Evolutionary conservation across 2,113 vertebrate genomes (phyloP).

Genomic region (Coptodon bakossiorum): DNA sequence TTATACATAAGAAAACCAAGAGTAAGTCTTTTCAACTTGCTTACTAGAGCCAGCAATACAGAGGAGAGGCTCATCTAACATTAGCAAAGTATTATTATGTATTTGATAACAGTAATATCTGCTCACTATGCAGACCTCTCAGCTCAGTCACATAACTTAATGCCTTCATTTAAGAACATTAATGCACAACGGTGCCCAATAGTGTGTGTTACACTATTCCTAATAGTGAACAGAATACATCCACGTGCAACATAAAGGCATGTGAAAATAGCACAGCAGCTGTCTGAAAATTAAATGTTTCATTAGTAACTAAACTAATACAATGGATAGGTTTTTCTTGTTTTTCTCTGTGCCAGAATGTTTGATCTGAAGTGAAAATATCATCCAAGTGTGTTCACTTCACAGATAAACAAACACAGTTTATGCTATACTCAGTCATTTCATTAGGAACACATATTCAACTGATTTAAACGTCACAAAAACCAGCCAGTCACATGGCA

Average conservation of each 20-base stretch:
- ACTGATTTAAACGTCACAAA: neutral
- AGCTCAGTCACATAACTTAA: neutral
- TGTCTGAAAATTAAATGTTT: neutral
- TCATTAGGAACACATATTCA: neutral
- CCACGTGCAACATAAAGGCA: neutral
- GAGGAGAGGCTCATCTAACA: neutral
- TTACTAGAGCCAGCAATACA: neutral
- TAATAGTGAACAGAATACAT: neutral
- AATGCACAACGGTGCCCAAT: neutral
- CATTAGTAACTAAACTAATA: neutral
- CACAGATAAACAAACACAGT: neutral
- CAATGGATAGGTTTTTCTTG: neutral
- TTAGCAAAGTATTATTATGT: neutral
- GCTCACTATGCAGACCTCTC: neutral
- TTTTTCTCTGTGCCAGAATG: neutral
- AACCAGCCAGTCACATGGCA: neutral
- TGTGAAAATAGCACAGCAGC: neutral
- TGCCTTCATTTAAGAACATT: neutral
- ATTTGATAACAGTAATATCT: neutral
- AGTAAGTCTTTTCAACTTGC: neutral
- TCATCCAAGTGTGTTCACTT: neutral
- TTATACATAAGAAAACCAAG: neutral
- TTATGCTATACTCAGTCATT: neutral
- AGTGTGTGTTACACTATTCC: neutral
- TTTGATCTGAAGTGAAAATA: neutral